Conservation (phyloP, 2,113 vertebrate genomes). For the Channa maculata region DNA sequence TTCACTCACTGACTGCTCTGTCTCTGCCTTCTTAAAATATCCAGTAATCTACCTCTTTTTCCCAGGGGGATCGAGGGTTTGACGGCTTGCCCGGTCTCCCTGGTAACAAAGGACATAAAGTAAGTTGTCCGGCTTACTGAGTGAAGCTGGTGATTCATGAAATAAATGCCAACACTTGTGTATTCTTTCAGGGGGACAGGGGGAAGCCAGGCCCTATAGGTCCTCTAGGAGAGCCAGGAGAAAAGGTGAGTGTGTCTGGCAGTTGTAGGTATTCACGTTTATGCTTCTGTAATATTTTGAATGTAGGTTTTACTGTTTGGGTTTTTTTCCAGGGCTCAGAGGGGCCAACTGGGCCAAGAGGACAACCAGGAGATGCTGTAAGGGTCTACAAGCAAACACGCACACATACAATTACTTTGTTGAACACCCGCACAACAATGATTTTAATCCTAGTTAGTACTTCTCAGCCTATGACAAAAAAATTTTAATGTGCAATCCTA, state of each 20-base stretch:
- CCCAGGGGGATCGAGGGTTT: conserved; percentile 94
- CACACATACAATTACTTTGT: not conserved
- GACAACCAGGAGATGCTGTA: conserved; percentile 83
- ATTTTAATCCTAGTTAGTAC: no score
- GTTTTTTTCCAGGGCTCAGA: conserved; percentile 74
- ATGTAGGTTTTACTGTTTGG: not conserved
- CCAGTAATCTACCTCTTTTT: not conserved
- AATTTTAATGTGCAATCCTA: no score
- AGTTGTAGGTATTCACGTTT: not conserved
- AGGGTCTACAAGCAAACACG: conserved; percentile 52
- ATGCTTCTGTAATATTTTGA: not conserved
- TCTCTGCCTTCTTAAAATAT: not conserved
- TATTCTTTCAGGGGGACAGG: conserved; percentile 70
- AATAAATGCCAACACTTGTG: not conserved
- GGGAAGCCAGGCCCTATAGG: conserved; percentile 79
- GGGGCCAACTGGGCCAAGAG: conserved; percentile 81
- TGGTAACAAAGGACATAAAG: conserved; percentile 82
- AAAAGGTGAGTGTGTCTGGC: conserved; percentile 80
- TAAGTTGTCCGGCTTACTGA: conserved; percentile 43
- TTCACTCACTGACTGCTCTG: conserved; percentile 1
- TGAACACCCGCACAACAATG: no score
- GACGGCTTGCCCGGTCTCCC: conserved; percentile 94
- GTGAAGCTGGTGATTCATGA: not conserved
- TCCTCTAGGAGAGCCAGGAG: conserved; percentile 82
- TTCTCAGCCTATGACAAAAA: no score